A percentile compares a stretch with the other conserved stretches of the same genome.
These are phyloP conservation scores for Lontra canadensis DNA, from an alignment of 2,113 vertebrate genomes.

Conservation along the genomic window DNA sequence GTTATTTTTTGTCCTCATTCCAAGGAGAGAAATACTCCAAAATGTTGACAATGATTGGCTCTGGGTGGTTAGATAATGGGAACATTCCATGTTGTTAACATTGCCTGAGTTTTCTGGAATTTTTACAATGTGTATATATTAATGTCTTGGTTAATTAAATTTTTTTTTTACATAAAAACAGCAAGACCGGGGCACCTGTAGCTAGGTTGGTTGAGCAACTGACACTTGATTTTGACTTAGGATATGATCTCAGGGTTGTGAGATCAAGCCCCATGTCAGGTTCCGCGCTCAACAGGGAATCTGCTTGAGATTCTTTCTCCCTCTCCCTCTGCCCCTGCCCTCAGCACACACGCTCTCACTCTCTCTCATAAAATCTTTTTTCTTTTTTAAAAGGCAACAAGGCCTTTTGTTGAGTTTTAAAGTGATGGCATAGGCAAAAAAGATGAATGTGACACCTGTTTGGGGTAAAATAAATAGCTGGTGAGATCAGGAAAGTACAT, in stretches of 20 bases:
- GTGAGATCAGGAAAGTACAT: neutral
- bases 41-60: neutral
- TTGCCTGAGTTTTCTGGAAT: neutral
- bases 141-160: conserved; percentile 3
- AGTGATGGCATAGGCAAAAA: neutral
- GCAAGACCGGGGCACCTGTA: neutral
- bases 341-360: neutral
- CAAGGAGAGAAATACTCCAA: neutral
- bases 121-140: neutral
- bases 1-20: conserved; percentile 23
- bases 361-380: neutral
- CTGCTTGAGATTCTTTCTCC: neutral
- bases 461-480: neutral
- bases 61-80: too few species aligned
- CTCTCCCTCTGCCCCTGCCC: neutral
- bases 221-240: neutral
- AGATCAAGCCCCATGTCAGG: neutral
- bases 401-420: neutral
- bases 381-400: neutral
- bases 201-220: neutral
- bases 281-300: neutral
- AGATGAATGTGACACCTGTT: neutral
- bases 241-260: neutral
- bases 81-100: neutral
- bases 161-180: neutral